Base-by-base conservation (phyloP, 2,113 vertebrate species). In the Peucedramus taeniatus region DNA sequence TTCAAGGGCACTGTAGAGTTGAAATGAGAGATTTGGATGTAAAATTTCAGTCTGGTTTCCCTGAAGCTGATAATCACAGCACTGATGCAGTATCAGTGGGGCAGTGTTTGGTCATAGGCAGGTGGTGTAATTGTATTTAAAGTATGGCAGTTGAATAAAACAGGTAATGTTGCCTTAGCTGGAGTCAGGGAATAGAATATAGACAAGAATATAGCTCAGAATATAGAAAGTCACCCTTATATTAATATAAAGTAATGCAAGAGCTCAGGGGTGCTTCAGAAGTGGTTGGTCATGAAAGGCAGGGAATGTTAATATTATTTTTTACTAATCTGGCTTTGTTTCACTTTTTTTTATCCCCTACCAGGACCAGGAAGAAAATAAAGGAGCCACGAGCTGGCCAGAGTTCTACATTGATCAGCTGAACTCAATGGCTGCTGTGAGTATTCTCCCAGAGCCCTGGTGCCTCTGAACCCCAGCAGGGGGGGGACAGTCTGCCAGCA, bases 351-450 rank as follows among this genome's bases (percentile, higher is more conserved):
- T 70, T 83, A 15, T 20, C 15, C 18, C 22, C 19, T 16, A 92
- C 66, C 97, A 99, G 99, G 99, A 99, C 96, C 99, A 99, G 97
- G 99, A 99, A 98, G 99, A 99, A 98, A 99, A 99, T 87, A 99
- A 99, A 98, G 98, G 99, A 97, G 99, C 99, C 51, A 99, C 99
- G 77, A 99, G 99, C 95, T 99, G 99, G 99, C 99, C 99, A 0
- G 99, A 99, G 93, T 99, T 98, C 97, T 99, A 99, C 97, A 99
- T 99, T 1, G 99, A 99, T 97, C 99, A 99, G 97, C 98, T 99
- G 85, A 99, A 99, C 94, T 99, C 98, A 47, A 99, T 99, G 99
- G 99, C 99, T 98, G 99, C 99, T 98, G 99, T 99, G 97, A 98
- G 99, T 99, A 97, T 96, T 72, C 65, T 74, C 89, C 68, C 80